These are phyloP conservation scores for Muscicapa adusta DNA, from an alignment of 2,113 vertebrate genomes.

Conservation along the genomic window DNA sequence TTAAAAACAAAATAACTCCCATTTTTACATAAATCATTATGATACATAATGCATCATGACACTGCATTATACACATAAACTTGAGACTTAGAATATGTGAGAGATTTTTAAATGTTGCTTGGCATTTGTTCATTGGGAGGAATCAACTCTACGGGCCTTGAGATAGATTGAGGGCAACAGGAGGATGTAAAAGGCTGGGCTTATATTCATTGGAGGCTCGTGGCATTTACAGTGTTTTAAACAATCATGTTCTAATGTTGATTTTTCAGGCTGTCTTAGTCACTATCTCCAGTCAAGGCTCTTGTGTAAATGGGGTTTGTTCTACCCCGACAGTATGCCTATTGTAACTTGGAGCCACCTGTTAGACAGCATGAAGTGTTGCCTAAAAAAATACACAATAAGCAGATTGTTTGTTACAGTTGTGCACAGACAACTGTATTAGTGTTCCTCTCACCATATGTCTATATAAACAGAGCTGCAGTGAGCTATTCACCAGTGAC, in stretches of 20 bases:
- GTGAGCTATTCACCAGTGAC: slow-evolving; percentile 43
- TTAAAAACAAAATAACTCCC: neutral
- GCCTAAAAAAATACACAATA: slow-evolving; percentile 61
- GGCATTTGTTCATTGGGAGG: neutral
- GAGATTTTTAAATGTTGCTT: neutral
- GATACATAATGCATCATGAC: neutral
- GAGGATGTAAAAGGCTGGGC: slow-evolving; percentile 3
- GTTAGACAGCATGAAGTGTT: slow-evolving; percentile 58
- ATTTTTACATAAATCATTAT: neutral
- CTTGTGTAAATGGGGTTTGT: slow-evolving; percentile 44
- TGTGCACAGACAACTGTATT: slow-evolving; percentile 70
- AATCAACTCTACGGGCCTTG: neutral
- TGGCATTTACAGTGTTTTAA: neutral
- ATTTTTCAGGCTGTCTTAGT: slow-evolving; percentile 52
- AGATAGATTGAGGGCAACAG: slow-evolving; percentile 46
- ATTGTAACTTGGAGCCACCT: slow-evolving; percentile 59
- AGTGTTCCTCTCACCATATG: slow-evolving; percentile 58
- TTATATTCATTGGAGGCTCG: neutral
- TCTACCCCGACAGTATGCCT: slow-evolving; percentile 21
- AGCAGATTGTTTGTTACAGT: slow-evolving; percentile 68
- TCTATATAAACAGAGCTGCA: slow-evolving; percentile 44
- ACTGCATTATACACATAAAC: neutral
- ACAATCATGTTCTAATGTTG: slow-evolving; percentile 48
- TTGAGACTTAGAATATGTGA: neutral
- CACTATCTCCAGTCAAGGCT: slow-evolving; percentile 38